Evolutionary conservation across 1,140 invertebrate species (phyloP).

Genomic region (Rhopalosiphum maidis): DNA sequence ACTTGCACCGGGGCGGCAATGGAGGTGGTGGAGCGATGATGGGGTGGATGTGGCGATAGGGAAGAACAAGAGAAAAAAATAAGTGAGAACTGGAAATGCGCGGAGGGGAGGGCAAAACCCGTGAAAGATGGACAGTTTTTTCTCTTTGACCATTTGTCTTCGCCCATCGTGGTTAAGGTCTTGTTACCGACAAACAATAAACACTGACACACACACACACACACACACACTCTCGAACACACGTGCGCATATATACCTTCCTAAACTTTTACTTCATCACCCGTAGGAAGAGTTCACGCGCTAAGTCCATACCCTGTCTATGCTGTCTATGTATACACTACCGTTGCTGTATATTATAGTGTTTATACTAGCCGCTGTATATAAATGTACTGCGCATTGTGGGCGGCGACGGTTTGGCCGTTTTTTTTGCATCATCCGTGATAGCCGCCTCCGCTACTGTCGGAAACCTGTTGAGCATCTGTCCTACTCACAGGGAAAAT

Average conservation of each 20-base stretch:
- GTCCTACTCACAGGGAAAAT: background rate
- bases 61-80: background rate
- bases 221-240: background rate
- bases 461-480: constrained; percentile 26
- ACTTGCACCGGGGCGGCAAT: background rate
- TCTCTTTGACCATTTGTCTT: constrained; percentile 53
- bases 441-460: background rate
- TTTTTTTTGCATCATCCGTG: background rate
- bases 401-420: background rate
- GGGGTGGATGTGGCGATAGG: background rate
- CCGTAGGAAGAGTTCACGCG: background rate
- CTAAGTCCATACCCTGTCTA: background rate
- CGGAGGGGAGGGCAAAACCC: constrained; percentile 13
- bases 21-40: background rate
- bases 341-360: background rate
- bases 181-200: constrained; percentile 45
- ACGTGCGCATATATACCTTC: background rate
- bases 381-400: background rate
- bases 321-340: background rate
- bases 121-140: constrained; percentile 49
- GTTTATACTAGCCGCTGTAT: background rate
- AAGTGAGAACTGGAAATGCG: background rate
- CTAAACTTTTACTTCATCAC: background rate
- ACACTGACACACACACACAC: background rate
- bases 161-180: constrained; percentile 1